A percentile compares a stretch with the other conserved stretches of the same genome.
These are phyloP conservation scores for Tupaia tana DNA, from an alignment of 2,113 vertebrate genomes.

Conservation along the genomic window DNA sequence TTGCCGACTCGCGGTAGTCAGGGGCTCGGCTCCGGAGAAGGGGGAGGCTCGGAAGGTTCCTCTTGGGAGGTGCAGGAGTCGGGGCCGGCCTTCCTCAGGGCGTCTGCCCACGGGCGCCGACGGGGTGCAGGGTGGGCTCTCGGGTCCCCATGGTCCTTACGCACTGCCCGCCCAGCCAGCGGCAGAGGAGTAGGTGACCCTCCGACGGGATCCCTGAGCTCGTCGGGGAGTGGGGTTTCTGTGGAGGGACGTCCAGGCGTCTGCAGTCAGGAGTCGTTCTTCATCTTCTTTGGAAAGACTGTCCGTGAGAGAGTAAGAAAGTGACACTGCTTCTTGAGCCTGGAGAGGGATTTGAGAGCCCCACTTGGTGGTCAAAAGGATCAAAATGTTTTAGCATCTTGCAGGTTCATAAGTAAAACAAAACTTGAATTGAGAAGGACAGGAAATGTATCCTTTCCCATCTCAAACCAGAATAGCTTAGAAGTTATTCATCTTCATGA, in stretches of 20 bases:
- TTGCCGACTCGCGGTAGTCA: no score
- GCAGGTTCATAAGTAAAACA: background rate
- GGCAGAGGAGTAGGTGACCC: background rate
- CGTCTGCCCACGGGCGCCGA: no score
- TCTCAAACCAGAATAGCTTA: background rate
- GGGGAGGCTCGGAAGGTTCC: no score
- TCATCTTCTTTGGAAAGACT: background rate
- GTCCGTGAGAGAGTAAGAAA: background rate
- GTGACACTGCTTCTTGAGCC: constrained; percentile 13
- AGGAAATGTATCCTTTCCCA: background rate
- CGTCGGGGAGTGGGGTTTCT: background rate
- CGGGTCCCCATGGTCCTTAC: no score
- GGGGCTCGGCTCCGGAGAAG: no score
- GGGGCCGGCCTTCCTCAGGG: no score
- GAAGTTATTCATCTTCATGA: background rate
- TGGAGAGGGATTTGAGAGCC: background rate
- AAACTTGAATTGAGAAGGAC: background rate
- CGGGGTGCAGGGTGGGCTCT: no score
- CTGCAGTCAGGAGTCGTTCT: background rate
- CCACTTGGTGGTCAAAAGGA: background rate
- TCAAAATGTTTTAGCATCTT: background rate
- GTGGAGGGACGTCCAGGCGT: background rate
- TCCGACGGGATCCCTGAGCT: background rate
- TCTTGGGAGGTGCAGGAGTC: no score
- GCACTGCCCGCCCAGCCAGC: background rate